Percentiles rank a stretch among this genome's conserved stretches.
Evolutionary conservation across 53 echinoderm and acorn worm genomes (phyloP).

Genomic region (Echinarachnius parma): DNA sequence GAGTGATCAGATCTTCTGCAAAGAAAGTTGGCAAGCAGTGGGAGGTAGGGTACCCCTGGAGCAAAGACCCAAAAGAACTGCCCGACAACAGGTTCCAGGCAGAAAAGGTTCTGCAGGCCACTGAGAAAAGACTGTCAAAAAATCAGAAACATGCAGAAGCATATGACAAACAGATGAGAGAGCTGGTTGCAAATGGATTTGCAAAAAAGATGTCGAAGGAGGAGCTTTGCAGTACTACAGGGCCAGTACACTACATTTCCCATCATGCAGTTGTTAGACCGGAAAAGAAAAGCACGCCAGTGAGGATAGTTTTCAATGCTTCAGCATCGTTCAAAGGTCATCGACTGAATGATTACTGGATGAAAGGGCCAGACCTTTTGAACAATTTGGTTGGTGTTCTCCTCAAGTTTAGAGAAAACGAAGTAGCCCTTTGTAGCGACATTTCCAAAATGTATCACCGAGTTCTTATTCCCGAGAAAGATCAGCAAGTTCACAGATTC

Average conservation of each 20-base stretch:
- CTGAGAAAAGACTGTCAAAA: constrained; percentile 51
- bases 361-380: constrained; percentile 48
- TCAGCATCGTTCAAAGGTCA: constrained; percentile 45
- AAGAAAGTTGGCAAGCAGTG: constrained; percentile 56
- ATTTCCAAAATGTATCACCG: constrained; percentile 53
- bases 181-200: constrained; percentile 61
- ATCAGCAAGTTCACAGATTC: constrained; percentile 52
- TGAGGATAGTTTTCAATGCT: constrained; percentile 55
- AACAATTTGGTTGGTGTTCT: constrained; percentile 44
- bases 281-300: constrained; percentile 68
- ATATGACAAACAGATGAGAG: constrained; percentile 56
- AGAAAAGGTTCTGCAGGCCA: constrained; percentile 40
- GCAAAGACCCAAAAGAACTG: constrained; percentile 42
- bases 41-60: constrained; percentile 66
- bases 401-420: constrained; percentile 32
- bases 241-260: constrained; percentile 62
- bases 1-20: constrained; percentile 15
- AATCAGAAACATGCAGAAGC: constrained; percentile 49
- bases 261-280: constrained; percentile 59
- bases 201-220: constrained; percentile 50
- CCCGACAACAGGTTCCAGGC: constrained; percentile 61
- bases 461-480: constrained; percentile 35
- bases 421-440: constrained; percentile 26
- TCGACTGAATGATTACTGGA: constrained; percentile 46
- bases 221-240: constrained; percentile 40